Percentiles rank a stretch among this genome's conserved stretches.
Conservation (phyloP, 2,888 invertebrate genomes). For the Hetaerina titia region DNA sequence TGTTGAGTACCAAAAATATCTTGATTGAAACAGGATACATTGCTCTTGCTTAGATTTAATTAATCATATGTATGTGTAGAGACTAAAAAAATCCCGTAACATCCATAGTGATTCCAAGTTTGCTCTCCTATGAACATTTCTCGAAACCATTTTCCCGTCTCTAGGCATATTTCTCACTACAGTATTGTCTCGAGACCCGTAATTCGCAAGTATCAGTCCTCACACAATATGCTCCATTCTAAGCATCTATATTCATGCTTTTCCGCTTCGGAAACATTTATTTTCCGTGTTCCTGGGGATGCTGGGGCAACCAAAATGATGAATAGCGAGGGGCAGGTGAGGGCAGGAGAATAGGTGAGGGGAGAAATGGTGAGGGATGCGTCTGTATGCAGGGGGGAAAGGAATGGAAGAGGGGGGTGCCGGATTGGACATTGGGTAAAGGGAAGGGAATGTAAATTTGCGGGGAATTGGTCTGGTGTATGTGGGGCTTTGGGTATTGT, state of each 20-base stretch:
- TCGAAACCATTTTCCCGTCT: background rate
- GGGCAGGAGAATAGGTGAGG: background rate
- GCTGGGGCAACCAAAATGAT: background rate
- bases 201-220: background rate
- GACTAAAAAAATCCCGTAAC: too few relatives aligned
- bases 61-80: too few relatives aligned
- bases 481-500: background rate
- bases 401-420: background rate
- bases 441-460: background rate
- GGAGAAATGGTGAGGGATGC: background rate
- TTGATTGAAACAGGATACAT: too few relatives aligned
- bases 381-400: background rate
- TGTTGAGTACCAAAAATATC: too few relatives aligned
- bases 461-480: background rate
- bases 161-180: background rate
- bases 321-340: background rate
- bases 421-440: background rate
- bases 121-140: too few relatives aligned
- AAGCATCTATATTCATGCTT: background rate
- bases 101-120: too few relatives aligned
- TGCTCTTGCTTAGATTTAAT: too few relatives aligned
- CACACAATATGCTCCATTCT: background rate
- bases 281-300: slow-evolving; percentile 18
- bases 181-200: background rate
- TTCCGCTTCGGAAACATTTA: background rate